Evolutionary conservation across 2,888 invertebrate genomes (phyloP), one percentile per base, ranked within the genome.

Genomic region (Cyaniris semiargus): DNA sequence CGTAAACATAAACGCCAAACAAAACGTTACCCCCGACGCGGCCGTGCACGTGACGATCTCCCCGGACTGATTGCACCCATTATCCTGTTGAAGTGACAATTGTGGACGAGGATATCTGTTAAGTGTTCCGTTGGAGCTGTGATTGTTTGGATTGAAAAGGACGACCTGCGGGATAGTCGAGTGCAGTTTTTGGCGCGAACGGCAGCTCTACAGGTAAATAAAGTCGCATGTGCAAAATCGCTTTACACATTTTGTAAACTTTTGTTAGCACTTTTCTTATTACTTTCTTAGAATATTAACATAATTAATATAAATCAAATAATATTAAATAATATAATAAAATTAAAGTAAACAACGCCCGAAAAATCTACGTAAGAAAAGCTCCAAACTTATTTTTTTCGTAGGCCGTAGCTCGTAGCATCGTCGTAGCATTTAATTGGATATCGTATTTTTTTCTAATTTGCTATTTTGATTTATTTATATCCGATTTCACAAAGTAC

Each of bases 41-140:
- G 38, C 75, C 60, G 60, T 66, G 21, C 66, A 27, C 66, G 66
- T 31, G 66, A 13, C 66, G 6, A 4, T 66, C 58, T 58, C n/a
- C 15, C 58, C 4, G 21, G 10, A 60, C 60, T 76, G 72, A 75
- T 34, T 71, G 66, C 1, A 18, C 27, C 74, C 44, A 74, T 74
- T 74, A 74, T 74, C 27, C 27, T 27, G 74, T 74, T 74, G 44
- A 85, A 89, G 91, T 91, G 91, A 88, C 88, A 84, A 84, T 87
- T 86, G 90, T 90, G 90, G 86, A 89, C 87, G 83, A 84, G 82
- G 84, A 80, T 82, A 82, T 81, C 83, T 82, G 80, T 80, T 84
- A 83, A 83, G 90, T 88, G 88, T 83, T 81, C 82, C 81, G 80
- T 82, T 80, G 82, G 87, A 88, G 87, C 87, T 89, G 90, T 92